These are phyloP conservation scores for Lasioglossum zephyrum DNA, from an alignment of 2,888 invertebrate genomes.

Conservation along the genomic window DNA sequence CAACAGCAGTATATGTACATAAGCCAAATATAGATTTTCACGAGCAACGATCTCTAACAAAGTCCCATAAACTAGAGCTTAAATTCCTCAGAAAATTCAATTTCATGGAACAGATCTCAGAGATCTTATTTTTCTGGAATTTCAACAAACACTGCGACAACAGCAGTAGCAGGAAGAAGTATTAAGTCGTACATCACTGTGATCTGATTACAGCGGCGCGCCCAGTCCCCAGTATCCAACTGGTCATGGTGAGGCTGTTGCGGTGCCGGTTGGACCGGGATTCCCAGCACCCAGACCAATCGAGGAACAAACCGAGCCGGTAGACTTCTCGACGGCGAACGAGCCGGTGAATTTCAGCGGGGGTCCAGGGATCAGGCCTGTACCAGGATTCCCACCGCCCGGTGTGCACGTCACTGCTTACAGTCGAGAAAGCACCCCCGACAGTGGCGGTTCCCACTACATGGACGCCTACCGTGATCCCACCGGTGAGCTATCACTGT, in stretches of 20 bases:
- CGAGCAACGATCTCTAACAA: not conserved
- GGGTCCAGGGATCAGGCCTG: conserved; percentile 85
- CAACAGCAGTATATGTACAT: not conserved
- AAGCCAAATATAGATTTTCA: not conserved
- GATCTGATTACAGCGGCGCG: conserved; percentile 83
- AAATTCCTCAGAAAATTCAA: not conserved
- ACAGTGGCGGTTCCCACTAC: conserved; percentile 95
- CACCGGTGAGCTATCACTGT: conserved; percentile 87
- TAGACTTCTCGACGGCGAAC: conserved; percentile 89
- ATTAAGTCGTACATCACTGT: conserved; percentile 42
- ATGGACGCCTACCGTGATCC: conserved; percentile 94
- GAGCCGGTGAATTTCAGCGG: conserved; percentile 88
- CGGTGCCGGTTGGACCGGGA: conserved; percentile 85
- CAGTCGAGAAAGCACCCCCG: conserved; percentile 95
- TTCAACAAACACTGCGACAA: not conserved
- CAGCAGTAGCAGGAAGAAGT: not conserved
- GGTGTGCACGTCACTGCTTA: conserved; percentile 87
- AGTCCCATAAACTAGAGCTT: not conserved
- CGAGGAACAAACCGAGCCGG: conserved; percentile 89
- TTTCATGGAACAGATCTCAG: not conserved
- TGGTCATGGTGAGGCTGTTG: conserved; percentile 85
- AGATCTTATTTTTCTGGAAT: not conserved
- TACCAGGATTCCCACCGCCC: conserved; percentile 87
- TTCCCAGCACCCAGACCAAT: conserved; percentile 86
- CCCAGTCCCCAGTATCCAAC: conserved; percentile 87